Percentiles rank a stretch among this genome's conserved stretches.
phyloP scores from a whole-genome alignment of 2,888 invertebrate genomes.

The Margaritifera margaritifera region DNA sequence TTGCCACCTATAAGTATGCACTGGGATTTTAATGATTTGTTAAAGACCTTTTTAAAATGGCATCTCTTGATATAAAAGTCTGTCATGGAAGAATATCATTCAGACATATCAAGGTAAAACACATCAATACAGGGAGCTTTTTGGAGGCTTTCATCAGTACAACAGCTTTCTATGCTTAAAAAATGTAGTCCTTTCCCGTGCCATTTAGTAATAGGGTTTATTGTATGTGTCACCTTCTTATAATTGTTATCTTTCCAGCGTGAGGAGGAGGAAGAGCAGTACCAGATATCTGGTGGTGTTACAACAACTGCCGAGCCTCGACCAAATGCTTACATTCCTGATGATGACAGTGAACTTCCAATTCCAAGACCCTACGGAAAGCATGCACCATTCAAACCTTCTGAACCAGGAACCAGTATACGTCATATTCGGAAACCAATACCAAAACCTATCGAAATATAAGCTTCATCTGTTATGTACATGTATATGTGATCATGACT shows the following conservation, averaged over 20 bases:
- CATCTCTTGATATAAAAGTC: no score
- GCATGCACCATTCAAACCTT: conserved; percentile 72
- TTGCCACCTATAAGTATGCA: no score
- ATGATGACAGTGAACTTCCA: conserved; percentile 71
- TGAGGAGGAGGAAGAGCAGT: conserved; percentile 70
- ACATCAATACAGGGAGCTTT: no score
- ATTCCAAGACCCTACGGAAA: conserved; percentile 72
- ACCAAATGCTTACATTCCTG: conserved; percentile 73
- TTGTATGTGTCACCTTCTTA: not conserved
- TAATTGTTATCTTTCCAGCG: conserved; percentile 40
- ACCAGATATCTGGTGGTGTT: conserved; percentile 67
- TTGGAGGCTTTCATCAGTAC: no score
- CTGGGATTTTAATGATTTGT: no score
- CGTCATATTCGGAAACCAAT: conserved; percentile 72
- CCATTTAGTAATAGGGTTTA: not conserved
- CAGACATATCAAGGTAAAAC: no score
- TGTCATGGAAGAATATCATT: no score
- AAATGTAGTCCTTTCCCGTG: no score
- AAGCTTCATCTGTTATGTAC: conserved; percentile 18
- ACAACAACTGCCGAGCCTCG: conserved; percentile 72
- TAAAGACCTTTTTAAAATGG: no score
- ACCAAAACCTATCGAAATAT: conserved; percentile 73
- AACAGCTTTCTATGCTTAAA: no score
- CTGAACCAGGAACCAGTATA: conserved; percentile 71
- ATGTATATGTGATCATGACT: no score